These are phyloP conservation scores for Callipepla californica DNA, from an alignment of 2,113 vertebrate genomes.

Conservation along the genomic window DNA sequence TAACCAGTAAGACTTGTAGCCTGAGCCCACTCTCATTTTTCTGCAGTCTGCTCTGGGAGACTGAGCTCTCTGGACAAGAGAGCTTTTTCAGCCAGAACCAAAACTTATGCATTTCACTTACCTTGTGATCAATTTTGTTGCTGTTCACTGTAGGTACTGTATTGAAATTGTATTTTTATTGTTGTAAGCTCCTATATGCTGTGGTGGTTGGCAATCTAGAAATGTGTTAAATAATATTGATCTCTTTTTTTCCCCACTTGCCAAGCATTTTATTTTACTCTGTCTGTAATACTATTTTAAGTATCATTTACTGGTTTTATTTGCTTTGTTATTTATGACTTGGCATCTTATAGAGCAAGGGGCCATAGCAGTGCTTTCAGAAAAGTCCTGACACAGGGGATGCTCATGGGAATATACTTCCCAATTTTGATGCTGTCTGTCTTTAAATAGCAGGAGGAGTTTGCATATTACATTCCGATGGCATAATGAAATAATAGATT, in stretches of 20 bases:
- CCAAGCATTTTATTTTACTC: constrained; percentile 48
- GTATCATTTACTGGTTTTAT: constrained; percentile 53
- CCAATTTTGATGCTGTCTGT: background rate
- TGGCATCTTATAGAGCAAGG: background rate
- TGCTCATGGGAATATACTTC: background rate
- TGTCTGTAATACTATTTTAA: constrained; percentile 47
- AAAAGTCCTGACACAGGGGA: background rate
- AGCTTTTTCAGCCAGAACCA: constrained; percentile 25
- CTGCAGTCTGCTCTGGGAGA: background rate
- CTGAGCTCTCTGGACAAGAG: background rate
- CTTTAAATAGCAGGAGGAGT: background rate
- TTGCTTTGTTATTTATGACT: constrained; percentile 39
- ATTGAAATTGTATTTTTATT: constrained; percentile 62
- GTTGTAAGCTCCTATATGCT: constrained; percentile 24
- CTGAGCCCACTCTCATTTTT: background rate
- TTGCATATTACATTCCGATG: background rate
- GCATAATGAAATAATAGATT: background rate
- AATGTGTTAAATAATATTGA: constrained; percentile 72
- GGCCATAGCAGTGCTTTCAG: background rate
- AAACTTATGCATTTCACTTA: constrained; percentile 63
- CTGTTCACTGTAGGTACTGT: background rate
- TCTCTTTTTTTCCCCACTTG: constrained; percentile 1
- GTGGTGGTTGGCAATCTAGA: constrained; percentile 59
- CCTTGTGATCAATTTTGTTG: constrained; percentile 53
- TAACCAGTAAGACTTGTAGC: background rate